Base-by-base conservation (phyloP, 2,797 vertebrate genomes). In the Enteromius anoplus region DNA sequence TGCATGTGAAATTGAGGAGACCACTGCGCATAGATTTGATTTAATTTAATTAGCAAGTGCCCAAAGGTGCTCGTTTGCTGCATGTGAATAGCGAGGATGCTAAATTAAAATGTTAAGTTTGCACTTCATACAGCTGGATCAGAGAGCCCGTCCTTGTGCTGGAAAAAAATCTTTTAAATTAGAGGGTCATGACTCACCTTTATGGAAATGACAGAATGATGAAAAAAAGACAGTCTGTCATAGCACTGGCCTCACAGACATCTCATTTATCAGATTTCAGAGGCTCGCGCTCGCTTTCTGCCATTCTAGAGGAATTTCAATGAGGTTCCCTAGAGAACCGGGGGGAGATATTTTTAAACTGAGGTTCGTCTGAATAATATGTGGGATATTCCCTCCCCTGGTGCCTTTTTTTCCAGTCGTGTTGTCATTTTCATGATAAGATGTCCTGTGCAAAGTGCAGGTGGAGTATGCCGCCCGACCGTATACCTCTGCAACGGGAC, bases 121-220 rank as follows among this genome's bases (percentile, higher is more conserved):
- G 51, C n/a, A 34, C 78, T 58, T 78, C 37, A 68, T 51, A 23
- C 23, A 64, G 55, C 65, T 60, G 65, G 23, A 80, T 47, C 32
- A 75, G 42, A 64, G 55, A 45, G 23, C 65, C 66, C 55, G 62
- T 86, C 37, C 29, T 70, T 51, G 32, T 34, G 19, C 34, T 71
- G 37, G 82, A 80, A 75, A 73, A 86, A 85, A 75, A 88, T 51
- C 32, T 71, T 84, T 62, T 51, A 62, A 77, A 85, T 88, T 82
- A 82, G 53, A 55, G 51, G 81, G 84, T 84, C 47, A 53, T 89
- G 91, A 92, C 88, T 92, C 89, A 90, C 82, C 84, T 88, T 90
- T 85, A 62, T 86, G 87, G 87, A 82, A 89, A 89, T 89, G 85
- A 86, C 68, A 85, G 87, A 85, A 89, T 88, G 89, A 87, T 88